Evolutionary conservation across 2,113 vertebrate species (phyloP).

Genomic region (Leptocoma aspasia): DNA sequence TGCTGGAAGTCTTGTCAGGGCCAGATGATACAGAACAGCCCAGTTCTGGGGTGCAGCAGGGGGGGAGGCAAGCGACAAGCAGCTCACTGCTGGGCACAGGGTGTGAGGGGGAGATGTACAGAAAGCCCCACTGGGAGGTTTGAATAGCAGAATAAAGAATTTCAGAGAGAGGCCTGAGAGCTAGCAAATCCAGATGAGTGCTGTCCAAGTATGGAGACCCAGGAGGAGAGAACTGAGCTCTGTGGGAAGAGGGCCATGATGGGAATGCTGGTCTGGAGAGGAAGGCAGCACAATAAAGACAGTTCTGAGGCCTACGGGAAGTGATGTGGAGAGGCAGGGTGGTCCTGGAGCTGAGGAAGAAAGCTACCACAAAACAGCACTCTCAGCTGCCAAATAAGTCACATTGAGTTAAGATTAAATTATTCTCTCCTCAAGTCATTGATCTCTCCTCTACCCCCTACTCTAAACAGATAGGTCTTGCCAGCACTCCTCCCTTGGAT

Average conservation of each 20-base stretch:
- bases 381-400: conserved; percentile 3
- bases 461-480: background rate
- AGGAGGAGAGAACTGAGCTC: background rate
- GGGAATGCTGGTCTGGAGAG: background rate
- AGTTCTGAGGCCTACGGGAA: background rate
- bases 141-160: background rate
- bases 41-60: background rate
- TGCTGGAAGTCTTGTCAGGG: background rate
- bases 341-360: background rate
- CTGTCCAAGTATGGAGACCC: background rate
- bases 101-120: background rate
- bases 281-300: background rate
- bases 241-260: background rate
- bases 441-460: background rate
- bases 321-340: background rate
- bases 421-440: background rate
- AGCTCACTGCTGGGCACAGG: background rate
- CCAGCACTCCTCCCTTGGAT: conserved; percentile 18
- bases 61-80: background rate
- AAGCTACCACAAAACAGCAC: background rate
- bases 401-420: background rate
- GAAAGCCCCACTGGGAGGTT: background rate
- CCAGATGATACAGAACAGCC: background rate
- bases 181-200: background rate
- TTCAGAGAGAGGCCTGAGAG: background rate